Base-by-base conservation (phyloP, 2,113 vertebrate genomes). In the Scomber scombrus region DNA sequence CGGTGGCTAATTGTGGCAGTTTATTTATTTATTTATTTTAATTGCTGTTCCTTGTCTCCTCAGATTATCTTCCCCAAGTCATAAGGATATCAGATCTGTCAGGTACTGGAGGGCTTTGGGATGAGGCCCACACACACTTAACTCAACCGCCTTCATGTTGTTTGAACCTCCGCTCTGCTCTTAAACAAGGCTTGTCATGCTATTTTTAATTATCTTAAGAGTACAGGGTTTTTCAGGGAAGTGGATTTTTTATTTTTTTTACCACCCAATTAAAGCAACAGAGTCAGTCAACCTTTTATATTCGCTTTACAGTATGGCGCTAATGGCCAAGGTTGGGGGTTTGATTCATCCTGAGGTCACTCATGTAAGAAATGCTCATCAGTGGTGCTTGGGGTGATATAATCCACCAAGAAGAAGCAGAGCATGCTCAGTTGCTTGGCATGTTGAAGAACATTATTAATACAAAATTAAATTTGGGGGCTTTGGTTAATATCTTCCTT, bases 1-100 rank as follows among this genome's bases (percentile, higher is more conserved):
- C 14, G 0, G 19, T 9, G 11, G 60, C 78, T 85, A 88, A 89
- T 82, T 87, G 84, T 63, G 64, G 19, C 43, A 0, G 21, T 84
- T 85, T 49, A 70, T 87, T 79, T 78, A 79, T 90, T 87, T 75
- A 75, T 89, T 81, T 88, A 47, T 75, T 85, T 78, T 83, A 85
- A 89, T 87, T 78, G 77, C 80, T 67, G 82, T 75, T 85, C 23
- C 77, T 60, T 87, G 89, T 92, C 89, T 67, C 77, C 78, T 63
- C 66, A 31, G 78, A 89, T 90, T 79, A 88, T 3, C 16, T 31
- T 46, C 71, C 63, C 61, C 14, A n/a, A 3, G 13, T 58, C 71
- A 64, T 66, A 49, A 83, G 76, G 78, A 82, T 78, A 80, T 88
- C 82, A 63, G 82, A 82, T 71, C 52, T 87, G 86, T 90, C 86